These are phyloP conservation scores for Macaria notata DNA, from an alignment of 2,888 invertebrate genomes.

Conservation along the genomic window DNA sequence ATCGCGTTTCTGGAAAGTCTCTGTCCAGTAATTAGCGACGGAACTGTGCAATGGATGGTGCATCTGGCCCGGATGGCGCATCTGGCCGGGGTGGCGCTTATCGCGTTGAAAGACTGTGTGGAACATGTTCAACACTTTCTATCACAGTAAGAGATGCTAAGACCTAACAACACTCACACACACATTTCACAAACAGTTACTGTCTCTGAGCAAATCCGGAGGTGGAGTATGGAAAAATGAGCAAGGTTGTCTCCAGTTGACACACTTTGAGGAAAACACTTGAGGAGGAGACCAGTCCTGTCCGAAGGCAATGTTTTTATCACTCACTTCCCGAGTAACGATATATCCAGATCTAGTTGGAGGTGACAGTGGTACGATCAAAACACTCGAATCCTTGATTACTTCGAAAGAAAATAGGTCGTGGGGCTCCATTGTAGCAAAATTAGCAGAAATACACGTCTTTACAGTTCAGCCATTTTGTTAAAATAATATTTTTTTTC, in stretches of 20 bases:
- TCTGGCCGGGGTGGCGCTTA: constrained; percentile 42
- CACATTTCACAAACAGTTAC: constrained; percentile 30
- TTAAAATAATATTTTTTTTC: constrained; percentile 39
- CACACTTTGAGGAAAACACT: constrained; percentile 46
- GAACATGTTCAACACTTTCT: constrained; percentile 44
- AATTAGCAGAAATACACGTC: constrained; percentile 67
- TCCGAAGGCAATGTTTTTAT: constrained; percentile 33
- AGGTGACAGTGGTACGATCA: constrained; percentile 14
- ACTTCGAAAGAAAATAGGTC: constrained; percentile 56
- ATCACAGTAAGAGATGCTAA: constrained; percentile 33
- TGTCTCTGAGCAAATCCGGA: constrained; percentile 52
- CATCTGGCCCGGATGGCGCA: constrained; percentile 34
- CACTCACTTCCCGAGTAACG: constrained; percentile 55
- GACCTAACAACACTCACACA: constrained; percentile 23
- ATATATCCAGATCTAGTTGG: constrained; percentile 43
- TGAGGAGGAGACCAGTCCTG: constrained; percentile 47
- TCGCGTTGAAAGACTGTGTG: constrained; percentile 54
- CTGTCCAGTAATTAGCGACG: constrained; percentile 58
- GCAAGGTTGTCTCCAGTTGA: constrained; percentile 35
- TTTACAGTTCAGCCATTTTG: constrained; percentile 80
- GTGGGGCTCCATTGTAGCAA: constrained; percentile 72
- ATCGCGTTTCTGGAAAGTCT: constrained; percentile 47
- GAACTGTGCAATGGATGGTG: constrained; percentile 54
- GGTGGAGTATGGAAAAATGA: constrained; percentile 58
- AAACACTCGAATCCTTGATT: constrained; percentile 55